These are phyloP conservation scores for Nemotelus nigrinus DNA, from an alignment of 2,888 invertebrate genomes.

Conservation along the genomic window DNA sequence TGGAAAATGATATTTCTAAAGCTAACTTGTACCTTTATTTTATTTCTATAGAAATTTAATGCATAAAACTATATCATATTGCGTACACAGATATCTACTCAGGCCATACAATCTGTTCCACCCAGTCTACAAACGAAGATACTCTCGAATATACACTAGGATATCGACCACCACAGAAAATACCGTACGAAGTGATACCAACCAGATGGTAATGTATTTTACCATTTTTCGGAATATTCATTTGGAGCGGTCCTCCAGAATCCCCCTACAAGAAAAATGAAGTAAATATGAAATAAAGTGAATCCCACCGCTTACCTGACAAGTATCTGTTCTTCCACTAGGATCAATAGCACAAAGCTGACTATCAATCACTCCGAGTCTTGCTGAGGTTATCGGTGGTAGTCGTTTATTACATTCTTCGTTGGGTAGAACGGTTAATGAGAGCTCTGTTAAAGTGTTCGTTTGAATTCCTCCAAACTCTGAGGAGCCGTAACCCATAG, in stretches of 20 bases:
- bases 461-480: constrained; percentile 62
- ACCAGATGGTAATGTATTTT: constrained; percentile 46
- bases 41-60: too few species aligned
- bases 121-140: constrained; percentile 49
- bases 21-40: too few species aligned
- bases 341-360: constrained; percentile 51
- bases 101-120: constrained; percentile 43
- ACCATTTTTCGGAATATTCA: neutral
- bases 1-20: too few species aligned
- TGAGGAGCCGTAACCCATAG: constrained; percentile 72
- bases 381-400: constrained; percentile 52
- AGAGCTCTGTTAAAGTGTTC: constrained; percentile 59
- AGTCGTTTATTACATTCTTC: constrained; percentile 57
- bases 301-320: constrained; percentile 33
- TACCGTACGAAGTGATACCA: constrained; percentile 47
- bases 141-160: constrained; percentile 48
- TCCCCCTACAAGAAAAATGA: constrained; percentile 54
- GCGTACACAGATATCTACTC: too few species aligned
- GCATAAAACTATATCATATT: too few species aligned
- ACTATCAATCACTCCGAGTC: constrained; percentile 45
- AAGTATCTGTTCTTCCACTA: constrained; percentile 48
- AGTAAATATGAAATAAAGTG: neutral
- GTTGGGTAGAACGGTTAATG: constrained; percentile 59
- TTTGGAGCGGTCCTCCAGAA: constrained; percentile 53
- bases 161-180: constrained; percentile 36